phyloP scores from a whole-genome alignment of 1,140 invertebrate species.

The Dinothrombium tinctorium region DNA sequence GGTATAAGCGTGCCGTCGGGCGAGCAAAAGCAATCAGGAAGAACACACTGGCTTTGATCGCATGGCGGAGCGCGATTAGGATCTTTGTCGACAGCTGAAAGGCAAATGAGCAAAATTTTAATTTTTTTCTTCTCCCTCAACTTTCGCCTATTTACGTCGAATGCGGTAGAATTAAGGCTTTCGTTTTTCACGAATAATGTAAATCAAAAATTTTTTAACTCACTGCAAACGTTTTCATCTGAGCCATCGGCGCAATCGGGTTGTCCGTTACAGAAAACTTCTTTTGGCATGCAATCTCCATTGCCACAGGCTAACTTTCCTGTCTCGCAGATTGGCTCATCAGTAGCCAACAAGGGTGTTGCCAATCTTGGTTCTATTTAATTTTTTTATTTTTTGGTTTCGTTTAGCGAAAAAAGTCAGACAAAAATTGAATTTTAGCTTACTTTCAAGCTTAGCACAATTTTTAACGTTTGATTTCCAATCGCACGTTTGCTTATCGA shows the following conservation, averaged over 20 bases:
- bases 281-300: conserved; percentile 56
- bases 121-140: no score
- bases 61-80: conserved; percentile 75
- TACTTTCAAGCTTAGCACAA: conserved; percentile 35
- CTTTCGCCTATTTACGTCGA: no score
- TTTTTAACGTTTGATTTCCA: conserved; percentile 84
- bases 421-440: conserved; percentile 6
- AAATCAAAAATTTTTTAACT: no score
- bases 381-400: no score
- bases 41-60: conserved; percentile 56
- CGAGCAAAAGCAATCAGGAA: conserved; percentile 89
- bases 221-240: conserved; percentile 73
- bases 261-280: conserved; percentile 78
- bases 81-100: conserved; percentile 40
- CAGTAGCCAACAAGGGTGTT: conserved; percentile 64
- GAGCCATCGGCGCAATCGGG: conserved; percentile 69
- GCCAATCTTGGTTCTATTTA: conserved; percentile 62
- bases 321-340: conserved; percentile 66
- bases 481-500: conserved; percentile 84
- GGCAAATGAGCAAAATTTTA: background rate
- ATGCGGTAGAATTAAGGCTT: no score
- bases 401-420: no score
- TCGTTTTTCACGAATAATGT: no score
- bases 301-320: conserved; percentile 65
- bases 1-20: conserved; percentile 36